Base-by-base conservation (phyloP, 2,888 invertebrate species). In the Drosophila mayaguana region DNA sequence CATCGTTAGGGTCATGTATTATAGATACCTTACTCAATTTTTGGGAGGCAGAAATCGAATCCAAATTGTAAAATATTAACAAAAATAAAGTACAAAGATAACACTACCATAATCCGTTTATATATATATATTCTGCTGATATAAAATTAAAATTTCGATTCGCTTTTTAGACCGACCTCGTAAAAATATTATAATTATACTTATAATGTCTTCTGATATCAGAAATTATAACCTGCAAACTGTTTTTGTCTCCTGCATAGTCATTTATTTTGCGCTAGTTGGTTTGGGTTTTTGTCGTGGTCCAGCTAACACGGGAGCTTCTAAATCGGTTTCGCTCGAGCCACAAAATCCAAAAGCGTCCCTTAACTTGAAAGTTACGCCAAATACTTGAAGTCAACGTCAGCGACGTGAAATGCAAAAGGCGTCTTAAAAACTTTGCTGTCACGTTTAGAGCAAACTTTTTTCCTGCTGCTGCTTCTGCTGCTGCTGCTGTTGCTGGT, bases 311-410 rank as follows among this genome's bases (percentile, higher is more conserved):
- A 54, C 36, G 38, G 61, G 42, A 77, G 70, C 51, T 80, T 88
- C 66, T 62, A 72, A 77, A 74, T 72, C 65, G 65, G 72, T 75
- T 85, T 65, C 57, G 64, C 51, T 57, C 54, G 50, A 61, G 63
- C 65, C 81, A 55, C 73, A 66, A 72, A 72, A 60, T 72, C 66
- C 16, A 36, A 60, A 88, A 75, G 65, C 86, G 76, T 89, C 76
- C 70, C 61, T 55, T 59, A 64, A 60, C 66, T 67, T 45, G 8
- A 53, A 78, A 81, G 71, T 89, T 84, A 45, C 40, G 60, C 56
- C 46, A 59, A 89, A 75, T 32, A 53, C 79, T 88, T 67, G 64
- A 66, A 57, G 68, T 45, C 55, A 56, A 67, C 66, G 64, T 72
- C 73, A 78, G 64, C 72, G 53, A 40, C 55, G 45, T 56, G 38